Conservation (phyloP, 2,888 invertebrate species). For the Lasioglossum villosulum region DNA sequence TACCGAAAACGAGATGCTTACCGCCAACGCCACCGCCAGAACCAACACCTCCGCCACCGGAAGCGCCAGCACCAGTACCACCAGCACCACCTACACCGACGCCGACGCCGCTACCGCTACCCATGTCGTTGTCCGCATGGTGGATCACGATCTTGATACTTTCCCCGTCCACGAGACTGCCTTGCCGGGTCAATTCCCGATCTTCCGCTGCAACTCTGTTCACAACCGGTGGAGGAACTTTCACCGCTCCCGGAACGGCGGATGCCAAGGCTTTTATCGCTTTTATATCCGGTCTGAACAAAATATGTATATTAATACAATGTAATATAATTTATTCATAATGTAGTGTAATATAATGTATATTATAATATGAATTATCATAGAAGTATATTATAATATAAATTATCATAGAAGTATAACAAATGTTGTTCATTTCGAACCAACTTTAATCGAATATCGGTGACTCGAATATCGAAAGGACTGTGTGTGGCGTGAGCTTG, state of each 20-base stretch:
- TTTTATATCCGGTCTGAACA: constrained; percentile 89
- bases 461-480: background rate
- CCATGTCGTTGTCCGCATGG: constrained; percentile 89
- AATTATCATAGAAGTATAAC: too few species aligned
- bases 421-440: background rate
- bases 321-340: too few species aligned
- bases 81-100: background rate
- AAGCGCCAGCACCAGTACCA: constrained; percentile 68
- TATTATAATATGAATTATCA: too few species aligned
- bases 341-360: too few species aligned
- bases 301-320: background rate
- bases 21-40: background rate
- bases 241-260: constrained; percentile 82
- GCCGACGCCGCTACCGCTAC: constrained; percentile 67
- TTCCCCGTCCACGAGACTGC: constrained; percentile 95
- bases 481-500: background rate
- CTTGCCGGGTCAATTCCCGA: constrained; percentile 88
- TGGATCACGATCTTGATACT: constrained; percentile 97
- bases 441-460: background rate
- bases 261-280: constrained; percentile 86
- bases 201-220: constrained; percentile 88
- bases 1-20: background rate
- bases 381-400: too few species aligned
- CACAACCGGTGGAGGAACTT: constrained; percentile 85
- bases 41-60: background rate